A percentile compares a stretch with the other conserved stretches of the same genome.
Conservation (phyloP, 2,888 invertebrate species). For the Mythimna vitellina region DNA sequence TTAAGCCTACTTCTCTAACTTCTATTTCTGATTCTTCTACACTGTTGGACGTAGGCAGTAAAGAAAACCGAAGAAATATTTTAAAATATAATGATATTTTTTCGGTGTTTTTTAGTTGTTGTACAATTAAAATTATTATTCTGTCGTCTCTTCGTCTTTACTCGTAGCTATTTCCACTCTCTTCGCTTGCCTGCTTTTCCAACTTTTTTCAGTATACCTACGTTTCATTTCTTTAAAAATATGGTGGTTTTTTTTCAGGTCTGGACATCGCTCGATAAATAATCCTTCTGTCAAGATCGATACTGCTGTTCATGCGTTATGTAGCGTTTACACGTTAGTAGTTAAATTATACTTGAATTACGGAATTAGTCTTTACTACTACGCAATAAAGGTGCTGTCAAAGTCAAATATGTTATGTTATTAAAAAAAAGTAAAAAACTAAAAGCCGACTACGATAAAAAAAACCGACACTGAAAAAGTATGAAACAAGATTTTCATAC, state of each 20-base stretch:
- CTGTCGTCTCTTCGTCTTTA: background rate
- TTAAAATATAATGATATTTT: too few relatives aligned
- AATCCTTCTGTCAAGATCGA: background rate
- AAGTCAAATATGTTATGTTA: background rate
- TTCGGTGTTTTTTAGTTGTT: too few relatives aligned
- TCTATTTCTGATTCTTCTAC: too few relatives aligned
- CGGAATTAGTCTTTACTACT: slow-evolving; percentile 12
- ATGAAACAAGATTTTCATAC: too few relatives aligned
- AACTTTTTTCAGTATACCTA: too few relatives aligned
- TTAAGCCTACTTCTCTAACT: too few relatives aligned
- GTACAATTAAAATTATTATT: too few relatives aligned
- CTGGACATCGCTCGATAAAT: slow-evolving; percentile 66
- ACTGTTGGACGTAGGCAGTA: too few relatives aligned
- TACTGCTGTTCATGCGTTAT: background rate
- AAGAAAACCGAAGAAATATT: too few relatives aligned
- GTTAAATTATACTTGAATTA: background rate
- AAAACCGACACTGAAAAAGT: too few relatives aligned
- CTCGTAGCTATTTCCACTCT: slow-evolving; percentile 1
- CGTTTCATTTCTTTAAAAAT: background rate
- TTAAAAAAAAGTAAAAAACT: too few relatives aligned
- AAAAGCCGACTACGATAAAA: too few relatives aligned
- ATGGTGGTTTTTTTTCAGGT: slow-evolving; percentile 65
- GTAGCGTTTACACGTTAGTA: background rate
- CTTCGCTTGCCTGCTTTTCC: slow-evolving; percentile 7
- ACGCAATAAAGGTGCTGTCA: background rate